A percentile compares a stretch with the other conserved stretches of the same genome.
These are phyloP conservation scores for Bugula neritina DNA, from an alignment of 2,888 invertebrate species.

Conservation along the genomic window DNA sequence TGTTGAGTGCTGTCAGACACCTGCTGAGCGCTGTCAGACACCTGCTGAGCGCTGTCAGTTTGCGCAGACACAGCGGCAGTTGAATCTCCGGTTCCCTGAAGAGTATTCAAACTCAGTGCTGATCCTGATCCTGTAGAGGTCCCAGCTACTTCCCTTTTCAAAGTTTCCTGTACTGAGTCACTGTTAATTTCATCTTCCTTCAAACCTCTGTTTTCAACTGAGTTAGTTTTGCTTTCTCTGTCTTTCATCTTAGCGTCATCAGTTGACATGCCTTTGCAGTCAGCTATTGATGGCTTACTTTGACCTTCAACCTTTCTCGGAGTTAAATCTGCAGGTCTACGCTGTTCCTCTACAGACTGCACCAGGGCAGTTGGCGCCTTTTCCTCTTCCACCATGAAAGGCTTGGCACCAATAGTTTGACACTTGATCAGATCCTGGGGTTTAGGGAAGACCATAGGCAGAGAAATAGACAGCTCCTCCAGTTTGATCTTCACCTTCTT, in stretches of 20 bases:
- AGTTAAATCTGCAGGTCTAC: no score
- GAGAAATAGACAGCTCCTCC: neutral
- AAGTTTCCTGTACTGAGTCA: neutral
- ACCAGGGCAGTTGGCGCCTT: no score
- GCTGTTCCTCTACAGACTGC: no score
- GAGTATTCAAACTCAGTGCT: no score
- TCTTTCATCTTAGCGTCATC: no score
- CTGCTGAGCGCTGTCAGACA: neutral
- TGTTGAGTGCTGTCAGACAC: neutral
- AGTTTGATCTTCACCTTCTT: neutral
- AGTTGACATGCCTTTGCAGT: no score
- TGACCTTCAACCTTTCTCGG: neutral
- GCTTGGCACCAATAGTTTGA: neutral
- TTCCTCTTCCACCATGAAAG: neutral
- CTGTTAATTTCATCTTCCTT: neutral
- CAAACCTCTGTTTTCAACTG: neutral
- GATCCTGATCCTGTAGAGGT: no score
- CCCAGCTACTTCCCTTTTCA: no score
- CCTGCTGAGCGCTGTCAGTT: neutral
- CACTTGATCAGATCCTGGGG: neutral
- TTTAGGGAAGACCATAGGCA: conserved; percentile 17
- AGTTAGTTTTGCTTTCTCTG: neutral
- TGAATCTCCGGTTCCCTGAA: no score
- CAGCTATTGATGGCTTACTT: neutral
- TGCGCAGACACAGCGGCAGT: no score